Conservation (phyloP, 2,888 invertebrate species). For the Augiades crinisus region DNA sequence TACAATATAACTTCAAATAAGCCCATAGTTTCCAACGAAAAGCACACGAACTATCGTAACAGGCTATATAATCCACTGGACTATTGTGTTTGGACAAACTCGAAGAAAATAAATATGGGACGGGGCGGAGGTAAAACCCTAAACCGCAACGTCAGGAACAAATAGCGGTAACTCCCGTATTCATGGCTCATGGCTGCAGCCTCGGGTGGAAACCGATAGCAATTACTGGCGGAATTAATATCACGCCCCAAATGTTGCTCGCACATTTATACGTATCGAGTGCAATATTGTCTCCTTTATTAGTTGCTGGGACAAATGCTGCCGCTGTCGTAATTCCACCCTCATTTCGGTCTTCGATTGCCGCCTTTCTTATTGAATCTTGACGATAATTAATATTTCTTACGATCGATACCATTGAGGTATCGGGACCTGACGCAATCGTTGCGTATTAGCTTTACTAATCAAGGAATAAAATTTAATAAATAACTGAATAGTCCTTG, state of each 20-base stretch:
- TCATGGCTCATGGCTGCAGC: slow-evolving; percentile 79
- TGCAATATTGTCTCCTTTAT: slow-evolving; percentile 82
- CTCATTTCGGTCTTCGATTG: slow-evolving; percentile 66
- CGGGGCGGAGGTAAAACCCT: slow-evolving; percentile 68
- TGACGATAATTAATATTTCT: slow-evolving; percentile 71
- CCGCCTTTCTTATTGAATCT: slow-evolving; percentile 73
- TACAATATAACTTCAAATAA: slow-evolving; percentile 49
- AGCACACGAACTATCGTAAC: slow-evolving; percentile 55
- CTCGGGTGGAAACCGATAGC: slow-evolving; percentile 76
- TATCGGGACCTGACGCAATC: neutral
- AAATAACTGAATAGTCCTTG: neutral
- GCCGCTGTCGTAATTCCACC: slow-evolving; percentile 64
- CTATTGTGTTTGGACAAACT: slow-evolving; percentile 67
- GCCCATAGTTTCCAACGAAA: slow-evolving; percentile 46
- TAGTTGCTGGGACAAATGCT: slow-evolving; percentile 77
- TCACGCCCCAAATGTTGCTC: slow-evolving; percentile 79
- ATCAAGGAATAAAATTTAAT: neutral
- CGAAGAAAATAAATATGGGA: slow-evolving; percentile 77
- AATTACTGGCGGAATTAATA: slow-evolving; percentile 81
- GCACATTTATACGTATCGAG: slow-evolving; percentile 79
- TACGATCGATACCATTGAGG: slow-evolving; percentile 33
- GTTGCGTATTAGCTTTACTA: neutral
- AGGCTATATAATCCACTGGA: slow-evolving; percentile 59
- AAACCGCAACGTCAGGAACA: slow-evolving; percentile 80
- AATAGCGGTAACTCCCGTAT: slow-evolving; percentile 80